These are phyloP conservation scores for Drosophila histrio DNA, from an alignment of 2,888 invertebrate genomes.

Conservation along the genomic window DNA sequence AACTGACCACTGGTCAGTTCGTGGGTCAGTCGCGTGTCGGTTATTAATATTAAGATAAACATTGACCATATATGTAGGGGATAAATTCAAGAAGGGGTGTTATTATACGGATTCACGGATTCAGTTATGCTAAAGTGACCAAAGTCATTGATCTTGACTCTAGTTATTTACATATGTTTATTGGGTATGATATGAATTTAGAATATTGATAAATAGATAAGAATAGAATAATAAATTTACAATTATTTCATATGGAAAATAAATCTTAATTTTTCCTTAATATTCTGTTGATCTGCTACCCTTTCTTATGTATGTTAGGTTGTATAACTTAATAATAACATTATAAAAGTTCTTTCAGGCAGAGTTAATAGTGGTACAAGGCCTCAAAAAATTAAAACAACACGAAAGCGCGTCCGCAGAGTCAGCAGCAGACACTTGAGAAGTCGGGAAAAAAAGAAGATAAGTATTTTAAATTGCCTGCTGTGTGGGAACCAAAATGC, in stretches of 20 bases:
- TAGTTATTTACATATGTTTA: background rate
- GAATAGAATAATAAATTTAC: no score
- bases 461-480: slow-evolving; percentile 59
- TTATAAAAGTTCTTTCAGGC: slow-evolving; percentile 13
- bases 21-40: slow-evolving; percentile 71
- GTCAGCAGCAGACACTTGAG: slow-evolving; percentile 58
- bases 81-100: slow-evolving; percentile 32
- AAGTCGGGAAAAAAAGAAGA: slow-evolving; percentile 39
- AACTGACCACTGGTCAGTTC: slow-evolving; percentile 72
- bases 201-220: background rate
- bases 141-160: slow-evolving; percentile 44
- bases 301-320: background rate
- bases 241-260: background rate
- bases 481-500: slow-evolving; percentile 76
- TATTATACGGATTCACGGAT: background rate
- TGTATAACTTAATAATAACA: background rate
- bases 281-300: background rate
- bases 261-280: background rate
- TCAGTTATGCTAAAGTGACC: slow-evolving; percentile 21
- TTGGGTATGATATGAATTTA: background rate
- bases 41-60: slow-evolving; percentile 74
- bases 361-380: slow-evolving; percentile 17
- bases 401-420: slow-evolving; percentile 18
- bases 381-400: slow-evolving; percentile 9
- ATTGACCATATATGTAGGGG: slow-evolving; percentile 57